These are phyloP conservation scores for Eospalax fontanierii DNA, from an alignment of 2,797 vertebrate genomes.

Conservation along the genomic window DNA sequence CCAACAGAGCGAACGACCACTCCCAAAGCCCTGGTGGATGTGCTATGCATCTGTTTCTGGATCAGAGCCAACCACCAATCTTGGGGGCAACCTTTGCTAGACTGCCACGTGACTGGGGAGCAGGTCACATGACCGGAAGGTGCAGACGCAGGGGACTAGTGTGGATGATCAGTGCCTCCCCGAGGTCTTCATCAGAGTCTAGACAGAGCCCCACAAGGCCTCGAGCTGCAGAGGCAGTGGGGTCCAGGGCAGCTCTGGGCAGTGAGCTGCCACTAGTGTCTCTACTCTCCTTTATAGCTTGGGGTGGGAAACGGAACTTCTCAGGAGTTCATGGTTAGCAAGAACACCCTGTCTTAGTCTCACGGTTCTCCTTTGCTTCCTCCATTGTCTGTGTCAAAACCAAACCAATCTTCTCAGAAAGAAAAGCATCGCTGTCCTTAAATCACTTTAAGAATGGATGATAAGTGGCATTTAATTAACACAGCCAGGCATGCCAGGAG, in stretches of 20 bases:
- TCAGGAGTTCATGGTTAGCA: not conserved
- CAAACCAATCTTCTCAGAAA: not conserved
- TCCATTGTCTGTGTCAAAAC: not conserved
- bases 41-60: accelerated
- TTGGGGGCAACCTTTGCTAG: not conserved
- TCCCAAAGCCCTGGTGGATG: accelerated
- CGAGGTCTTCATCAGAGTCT: not conserved
- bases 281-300: not conserved
- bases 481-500: not conserved
- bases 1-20: accelerated
- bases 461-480: not conserved
- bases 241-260: not conserved
- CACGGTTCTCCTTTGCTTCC: accelerated
- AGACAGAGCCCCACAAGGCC: accelerated
- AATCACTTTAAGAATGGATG: too few relatives aligned
- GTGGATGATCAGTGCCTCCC: not conserved
- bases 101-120: not conserved
- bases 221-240: not conserved
- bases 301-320: not conserved
- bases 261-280: accelerated
- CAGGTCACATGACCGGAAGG: accelerated
- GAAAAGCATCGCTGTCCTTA: not conserved
- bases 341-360: not conserved
- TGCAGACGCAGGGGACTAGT: not conserved
- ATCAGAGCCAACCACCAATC: not conserved